phyloP scores from a whole-genome alignment of 2,888 invertebrate genomes.

The Cynaeus angustus region DNA sequence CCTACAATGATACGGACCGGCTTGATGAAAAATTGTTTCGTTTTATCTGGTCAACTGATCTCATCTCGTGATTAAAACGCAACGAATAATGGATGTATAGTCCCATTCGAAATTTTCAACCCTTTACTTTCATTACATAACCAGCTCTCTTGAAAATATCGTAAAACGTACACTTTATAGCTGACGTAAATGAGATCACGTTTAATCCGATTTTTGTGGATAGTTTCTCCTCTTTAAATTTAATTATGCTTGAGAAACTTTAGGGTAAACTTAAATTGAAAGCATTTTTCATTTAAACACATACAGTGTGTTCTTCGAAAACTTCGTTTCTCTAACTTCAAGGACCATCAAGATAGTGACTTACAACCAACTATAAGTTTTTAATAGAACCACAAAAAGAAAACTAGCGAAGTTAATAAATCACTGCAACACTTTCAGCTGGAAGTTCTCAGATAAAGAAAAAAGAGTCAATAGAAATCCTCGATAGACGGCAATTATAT shows the following conservation, averaged over 20 bases:
- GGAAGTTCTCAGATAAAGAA: constrained; percentile 18
- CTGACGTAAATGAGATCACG: constrained; percentile 37
- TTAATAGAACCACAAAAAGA: constrained; percentile 13
- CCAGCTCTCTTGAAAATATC: constrained; percentile 27
- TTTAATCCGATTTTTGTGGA: constrained; percentile 42
- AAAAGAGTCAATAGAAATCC: constrained; percentile 11
- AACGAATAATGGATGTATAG: constrained; percentile 1
- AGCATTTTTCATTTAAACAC: constrained; percentile 32
- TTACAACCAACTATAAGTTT: constrained; percentile 13
- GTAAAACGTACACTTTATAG: constrained; percentile 37
- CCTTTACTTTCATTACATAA: constrained; percentile 33
- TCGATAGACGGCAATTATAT: background rate
- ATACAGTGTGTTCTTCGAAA: constrained; percentile 23
- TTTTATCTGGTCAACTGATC: constrained; percentile 27
- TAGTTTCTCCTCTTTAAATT: constrained; percentile 40
- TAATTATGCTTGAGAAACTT: constrained; percentile 33
- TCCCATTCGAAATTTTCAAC: constrained; percentile 12
- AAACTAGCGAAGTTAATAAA: constrained; percentile 25
- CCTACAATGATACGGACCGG: background rate
- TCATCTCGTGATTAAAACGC: constrained; percentile 27
- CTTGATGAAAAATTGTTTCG: constrained; percentile 23
- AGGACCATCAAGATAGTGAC: constrained; percentile 22
- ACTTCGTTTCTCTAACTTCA: constrained; percentile 22
- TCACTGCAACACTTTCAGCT: constrained; percentile 17
- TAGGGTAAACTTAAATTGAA: constrained; percentile 30